These are phyloP conservation scores for Furcula furcula DNA, from an alignment of 2,888 invertebrate genomes.

Conservation along the genomic window DNA sequence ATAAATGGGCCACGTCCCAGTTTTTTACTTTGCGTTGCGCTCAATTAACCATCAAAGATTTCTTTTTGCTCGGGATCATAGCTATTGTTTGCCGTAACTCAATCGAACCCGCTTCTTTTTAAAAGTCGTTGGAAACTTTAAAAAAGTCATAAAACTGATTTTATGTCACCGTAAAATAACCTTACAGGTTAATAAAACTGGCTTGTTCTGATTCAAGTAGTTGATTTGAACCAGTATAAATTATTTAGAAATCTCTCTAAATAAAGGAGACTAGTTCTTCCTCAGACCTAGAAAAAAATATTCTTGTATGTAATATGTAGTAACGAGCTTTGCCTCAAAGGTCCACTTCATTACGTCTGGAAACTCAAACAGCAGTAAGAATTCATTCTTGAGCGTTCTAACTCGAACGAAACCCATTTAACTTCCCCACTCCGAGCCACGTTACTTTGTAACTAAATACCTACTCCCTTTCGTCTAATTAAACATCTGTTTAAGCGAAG, in stretches of 20 bases:
- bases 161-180: neutral
- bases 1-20: conserved; percentile 1
- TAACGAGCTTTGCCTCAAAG: conserved; percentile 1
- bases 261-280: too few relatives aligned
- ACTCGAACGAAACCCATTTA: conserved; percentile 3
- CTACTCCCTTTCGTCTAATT: conserved; percentile 13
- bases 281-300: too few relatives aligned
- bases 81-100: neutral
- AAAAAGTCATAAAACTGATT: neutral
- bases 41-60: neutral
- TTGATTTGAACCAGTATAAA: too few relatives aligned
- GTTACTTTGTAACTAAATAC: conserved; percentile 14
- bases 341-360: conserved; percentile 2
- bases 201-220: too few relatives aligned
- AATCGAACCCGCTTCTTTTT: neutral
- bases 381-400: conserved; percentile 7
- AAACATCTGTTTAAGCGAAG: conserved; percentile 3
- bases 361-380: conserved; percentile 8
- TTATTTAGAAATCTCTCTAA: too few relatives aligned
- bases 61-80: neutral
- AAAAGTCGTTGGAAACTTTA: neutral
- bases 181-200: neutral
- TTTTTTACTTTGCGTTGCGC: conserved; percentile 2
- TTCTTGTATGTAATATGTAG: too few relatives aligned
- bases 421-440: conserved; percentile 7